Percentiles rank a stretch among this genome's conserved stretches.
Evolutionary conservation across 1,140 invertebrate species (phyloP).

Genomic region (Drosophila rhopaloa): DNA sequence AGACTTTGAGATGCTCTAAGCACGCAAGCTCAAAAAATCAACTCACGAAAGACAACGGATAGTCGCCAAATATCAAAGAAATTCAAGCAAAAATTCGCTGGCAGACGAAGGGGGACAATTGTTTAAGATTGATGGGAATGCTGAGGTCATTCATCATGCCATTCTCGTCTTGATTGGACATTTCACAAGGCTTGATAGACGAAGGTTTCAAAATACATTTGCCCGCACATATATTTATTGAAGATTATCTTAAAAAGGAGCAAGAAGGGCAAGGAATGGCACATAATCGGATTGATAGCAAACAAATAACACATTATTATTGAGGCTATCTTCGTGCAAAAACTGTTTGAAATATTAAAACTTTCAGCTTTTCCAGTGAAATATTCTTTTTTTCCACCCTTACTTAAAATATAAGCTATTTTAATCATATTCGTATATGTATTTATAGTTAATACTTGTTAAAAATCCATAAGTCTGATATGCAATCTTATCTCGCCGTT

Average conservation of each 20-base stretch:
- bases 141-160: conserved; percentile 59
- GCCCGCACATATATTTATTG: conserved; percentile 16
- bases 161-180: conserved; percentile 57
- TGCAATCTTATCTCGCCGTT: neutral
- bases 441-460: neutral
- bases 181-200: conserved; percentile 38
- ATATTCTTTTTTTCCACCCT: neutral
- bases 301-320: conserved; percentile 1
- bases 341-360: neutral
- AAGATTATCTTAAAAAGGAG: conserved; percentile 19
- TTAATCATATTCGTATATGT: neutral
- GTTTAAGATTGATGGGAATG: conserved; percentile 56
- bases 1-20: conserved; percentile 60
- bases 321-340: neutral
- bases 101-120: conserved; percentile 27
- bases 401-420: neutral
- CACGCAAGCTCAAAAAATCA: conserved; percentile 48
- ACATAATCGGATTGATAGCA: conserved; percentile 10
- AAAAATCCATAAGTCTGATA: neutral
- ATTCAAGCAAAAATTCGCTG: conserved; percentile 21
- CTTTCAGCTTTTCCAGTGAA: neutral
- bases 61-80: conserved; percentile 59
- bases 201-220: conserved; percentile 36
- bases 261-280: conserved; percentile 6
- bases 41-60: conserved; percentile 33